Base-by-base conservation (phyloP, 2,797 vertebrate species). In the Sciurus vulgaris region DNA sequence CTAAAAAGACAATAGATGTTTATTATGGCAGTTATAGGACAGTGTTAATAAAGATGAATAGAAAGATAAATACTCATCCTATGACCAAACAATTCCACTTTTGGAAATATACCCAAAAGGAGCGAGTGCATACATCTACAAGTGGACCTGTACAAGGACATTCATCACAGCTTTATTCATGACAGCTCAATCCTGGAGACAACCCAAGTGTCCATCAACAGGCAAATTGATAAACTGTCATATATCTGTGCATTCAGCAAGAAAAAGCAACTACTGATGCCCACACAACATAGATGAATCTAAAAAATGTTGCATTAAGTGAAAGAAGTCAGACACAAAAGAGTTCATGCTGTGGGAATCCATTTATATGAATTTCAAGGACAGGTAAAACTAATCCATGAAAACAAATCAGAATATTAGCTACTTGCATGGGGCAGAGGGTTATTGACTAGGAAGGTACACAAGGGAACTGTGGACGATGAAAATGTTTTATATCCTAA, bases 401-500 rank as follows among this genome's bases (percentile, higher is more conserved):
- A 28, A 92, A 92, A 72, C 49, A 30, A 94, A 89, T 89, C 35
- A 65, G 65, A 89, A 91, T 67, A 41, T 44, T 51, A 61, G 70
- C 47, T 95, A 51, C 70, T 86, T 96, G 54, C 33, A 54, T 44
- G 47, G 5, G 26, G n/a, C 47, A 3, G 9, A 85, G 26, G 72
- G 8, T 69, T 97, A 95, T 77, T 94, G 95, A 93, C 78, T 89
- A 91, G 72, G 65, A 92, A 91, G 82, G 26, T 44, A 14, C n/a
- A 86, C 74, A 59, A 59, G 79, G 61, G 56, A 87, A 78, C 17
- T 70, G 69, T 35, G 77, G 73, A 93, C 1, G 76, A 96, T 93
- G 95, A 96, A 95, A 97, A 89, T 95, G 91, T 91, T 97, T 97
- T 96, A 91, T 94, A 96, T 41, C 61, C 79, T 85, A 59, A 97